These are phyloP conservation scores for Goniozus legneri DNA, from an alignment of 1,140 invertebrate genomes.

Conservation along the genomic window DNA sequence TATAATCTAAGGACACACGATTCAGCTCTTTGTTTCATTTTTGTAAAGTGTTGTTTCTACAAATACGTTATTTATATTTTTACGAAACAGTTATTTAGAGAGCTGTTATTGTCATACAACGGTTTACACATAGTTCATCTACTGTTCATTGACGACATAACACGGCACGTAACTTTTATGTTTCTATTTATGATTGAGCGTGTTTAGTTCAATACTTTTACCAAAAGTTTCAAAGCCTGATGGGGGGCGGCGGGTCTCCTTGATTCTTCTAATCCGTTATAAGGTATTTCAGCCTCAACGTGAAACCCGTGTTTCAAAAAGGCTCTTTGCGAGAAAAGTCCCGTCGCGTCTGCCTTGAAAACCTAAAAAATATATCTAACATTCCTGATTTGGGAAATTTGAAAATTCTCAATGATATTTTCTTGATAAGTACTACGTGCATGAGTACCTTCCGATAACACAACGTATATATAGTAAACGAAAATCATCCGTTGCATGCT, in stretches of 20 bases:
- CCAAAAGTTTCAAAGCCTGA: conserved; percentile 62
- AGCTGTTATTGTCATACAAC: conserved; percentile 45
- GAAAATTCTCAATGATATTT: background rate
- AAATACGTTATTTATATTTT: conserved; percentile 16
- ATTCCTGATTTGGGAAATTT: background rate
- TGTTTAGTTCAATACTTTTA: conserved; percentile 49
- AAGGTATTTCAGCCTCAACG: conserved; percentile 61
- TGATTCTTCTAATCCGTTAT: conserved; percentile 60
- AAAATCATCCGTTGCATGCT: conserved; percentile 44
- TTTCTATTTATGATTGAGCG: conserved; percentile 1
- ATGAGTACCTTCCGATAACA: conserved; percentile 18
- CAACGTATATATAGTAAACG: conserved; percentile 19
- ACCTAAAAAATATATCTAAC: conserved; percentile 55
- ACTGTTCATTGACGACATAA: conserved; percentile 18
- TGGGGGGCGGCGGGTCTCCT: conserved; percentile 62
- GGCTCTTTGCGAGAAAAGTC: conserved; percentile 72
- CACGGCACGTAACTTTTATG: background rate
- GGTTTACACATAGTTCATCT: conserved; percentile 37
- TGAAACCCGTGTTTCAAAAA: conserved; percentile 65
- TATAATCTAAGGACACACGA: conserved; percentile 14
- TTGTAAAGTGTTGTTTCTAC: conserved; percentile 17
- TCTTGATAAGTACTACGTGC: conserved; percentile 5
- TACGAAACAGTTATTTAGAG: conserved; percentile 30
- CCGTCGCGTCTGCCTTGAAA: conserved; percentile 76
- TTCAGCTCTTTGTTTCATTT: conserved; percentile 23